Conservation (phyloP, 2,113 vertebrate species). For the Formicarius rufipectus region DNA sequence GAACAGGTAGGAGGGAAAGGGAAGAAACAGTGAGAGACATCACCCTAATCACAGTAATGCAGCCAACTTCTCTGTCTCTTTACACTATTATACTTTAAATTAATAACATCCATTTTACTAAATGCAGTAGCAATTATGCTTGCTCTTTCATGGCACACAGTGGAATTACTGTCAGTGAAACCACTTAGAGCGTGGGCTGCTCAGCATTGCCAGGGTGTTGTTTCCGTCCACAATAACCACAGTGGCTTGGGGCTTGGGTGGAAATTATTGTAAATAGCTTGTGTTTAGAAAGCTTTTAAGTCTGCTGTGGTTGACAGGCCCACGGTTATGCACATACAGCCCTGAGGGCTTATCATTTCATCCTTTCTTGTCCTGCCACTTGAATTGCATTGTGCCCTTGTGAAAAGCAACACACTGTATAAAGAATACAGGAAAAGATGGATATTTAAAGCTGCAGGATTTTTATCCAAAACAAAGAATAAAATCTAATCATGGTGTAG, state of each 20-base stretch:
- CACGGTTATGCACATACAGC: neutral
- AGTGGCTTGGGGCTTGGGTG: slow-evolving; percentile 22
- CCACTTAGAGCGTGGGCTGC: neutral
- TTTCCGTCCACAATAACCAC: neutral
- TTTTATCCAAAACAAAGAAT: neutral
- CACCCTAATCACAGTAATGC: slow-evolving; percentile 29
- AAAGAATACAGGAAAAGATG: neutral
- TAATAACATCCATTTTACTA: slow-evolving; percentile 39
- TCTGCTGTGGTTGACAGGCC: slow-evolving; percentile 26
- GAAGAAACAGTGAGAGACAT: neutral
- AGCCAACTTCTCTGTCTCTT: slow-evolving; percentile 26
- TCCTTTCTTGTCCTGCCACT: slow-evolving; percentile 10
- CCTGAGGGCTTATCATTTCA: slow-evolving; percentile 31
- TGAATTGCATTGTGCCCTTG: neutral
- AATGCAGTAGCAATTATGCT: slow-evolving; percentile 16
- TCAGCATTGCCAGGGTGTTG: neutral
- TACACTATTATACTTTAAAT: slow-evolving; percentile 40
- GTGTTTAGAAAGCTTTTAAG: slow-evolving; percentile 55
- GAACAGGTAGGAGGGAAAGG: slow-evolving; percentile 1
- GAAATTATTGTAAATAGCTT: slow-evolving; percentile 32
- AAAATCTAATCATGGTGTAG: neutral
- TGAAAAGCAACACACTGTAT: neutral
- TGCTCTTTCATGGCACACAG: neutral
- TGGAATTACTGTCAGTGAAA: slow-evolving; percentile 49
- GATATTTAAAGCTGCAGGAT: slow-evolving; percentile 24